Evolutionary conservation across 2,888 invertebrate genomes (phyloP), one percentile per base, ranked within the genome.

Genomic region (Metacarcinus magister): DNA sequence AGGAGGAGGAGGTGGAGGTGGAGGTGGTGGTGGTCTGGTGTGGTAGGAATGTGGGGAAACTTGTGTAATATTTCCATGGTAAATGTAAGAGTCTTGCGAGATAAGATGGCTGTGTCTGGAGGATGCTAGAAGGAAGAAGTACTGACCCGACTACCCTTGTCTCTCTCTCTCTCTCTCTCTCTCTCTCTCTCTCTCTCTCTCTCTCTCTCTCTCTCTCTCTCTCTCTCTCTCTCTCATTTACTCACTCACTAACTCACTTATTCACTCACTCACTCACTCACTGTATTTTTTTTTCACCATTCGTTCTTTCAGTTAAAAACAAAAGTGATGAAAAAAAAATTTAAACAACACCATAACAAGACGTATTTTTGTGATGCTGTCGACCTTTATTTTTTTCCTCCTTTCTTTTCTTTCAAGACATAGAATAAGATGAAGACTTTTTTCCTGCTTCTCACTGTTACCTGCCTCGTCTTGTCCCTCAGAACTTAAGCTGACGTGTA

Each of bases 161-260:
- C 46, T 92, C 92, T 48, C 92, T 92, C 92, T 92, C 92, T 92
- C 92, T 92, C 92, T 46, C 92, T 92, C 92, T 92, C 92, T 92
- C 92, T 92, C 92, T 92, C 92, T 48, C 92, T 92, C 92, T 89
- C 89, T 89, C 89, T 89, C 89, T 89, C 89, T 89, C 89, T 89
- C 89, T 89, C 89, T 90, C 90, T 90, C 93, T 32, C 93, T 32
- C 67, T 32, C 67, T 93, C 93, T 93, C 93, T 93, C 93, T 93
- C 92, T 93, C 93, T 93, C 93, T 54, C 93, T 93, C 93, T 93
- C 93, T 93, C 93, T 93, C 67, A 32, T 67, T 60, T 28, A n/a
- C n/a, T n/a, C n/a, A n/a, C 19, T 10, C 60, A 10, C 60, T 13
- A 5, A 60, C 60, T 10, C 60, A 60, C 60, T 10, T 19, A 60